Base-by-base conservation (phyloP, 2,888 invertebrate species). In the Lycophotia porphyrea region DNA sequence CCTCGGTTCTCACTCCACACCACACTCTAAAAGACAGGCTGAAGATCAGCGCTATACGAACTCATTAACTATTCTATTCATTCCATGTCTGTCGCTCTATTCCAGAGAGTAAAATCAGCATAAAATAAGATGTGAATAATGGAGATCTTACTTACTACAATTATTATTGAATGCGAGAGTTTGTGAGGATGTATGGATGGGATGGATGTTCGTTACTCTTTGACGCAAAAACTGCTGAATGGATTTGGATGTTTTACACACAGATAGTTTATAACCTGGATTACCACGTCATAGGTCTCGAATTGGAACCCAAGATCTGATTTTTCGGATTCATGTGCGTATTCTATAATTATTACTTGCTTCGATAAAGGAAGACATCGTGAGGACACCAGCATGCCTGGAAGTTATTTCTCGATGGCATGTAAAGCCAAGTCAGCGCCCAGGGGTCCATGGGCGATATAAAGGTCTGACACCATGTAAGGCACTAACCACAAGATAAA, bases 91-190 rank as follows among this genome's bases (percentile, higher is more conserved):
- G 15, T 47, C 44, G 49, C 13, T 68, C 18, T 44, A 76, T 70
- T 80, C 65, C 52, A 60, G 52, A 34, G 49, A 71, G 69, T 55
- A 69, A 55, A 70, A 76, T 65, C 55, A 55, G n/a, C 68, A 65
- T 71, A 63, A 74, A 80, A 60, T 76, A 71, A 70, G 64, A 73
- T 49, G 64, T 71, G 65, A 81, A 71, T 81, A 69, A 77, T 84
- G 61, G 55, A 81, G 68, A 60, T 71, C 24, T 31, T 21, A 58
- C n/a, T 36, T 36, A 36, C 13, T 24, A 13, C 24, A 36, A 61
- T 61, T 61, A 61, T 36, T 36, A 13, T n/a, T n/a, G n/a, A n/a
- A 5, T n/a, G 13, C 24, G 7, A 61, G n/a, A 36, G 11, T 61
- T 61, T 36, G 61, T 36, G 36, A 7, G 36, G 36, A 61, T 24